Percentiles rank a stretch among this genome's conserved stretches.
phyloP scores from a whole-genome alignment of 2,888 invertebrate genomes.

The Drosophila falleni region DNA sequence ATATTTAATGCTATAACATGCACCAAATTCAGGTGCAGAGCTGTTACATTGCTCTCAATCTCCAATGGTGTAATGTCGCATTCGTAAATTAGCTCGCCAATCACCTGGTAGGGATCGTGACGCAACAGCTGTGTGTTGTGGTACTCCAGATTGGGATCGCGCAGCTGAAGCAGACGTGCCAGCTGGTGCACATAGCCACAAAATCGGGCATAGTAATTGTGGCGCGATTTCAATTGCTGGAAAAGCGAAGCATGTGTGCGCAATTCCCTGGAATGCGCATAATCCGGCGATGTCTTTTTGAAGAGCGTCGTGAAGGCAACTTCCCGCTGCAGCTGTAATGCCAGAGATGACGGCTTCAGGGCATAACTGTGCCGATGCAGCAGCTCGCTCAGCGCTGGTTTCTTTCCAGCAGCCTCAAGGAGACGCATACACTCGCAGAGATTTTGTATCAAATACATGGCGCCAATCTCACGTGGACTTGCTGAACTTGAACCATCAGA shows the following conservation, averaged over 20 bases:
- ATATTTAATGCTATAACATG: constrained; percentile 91
- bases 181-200: constrained; percentile 81
- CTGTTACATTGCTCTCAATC: constrained; percentile 89
- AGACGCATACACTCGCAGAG: constrained; percentile 83
- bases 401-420: constrained; percentile 57
- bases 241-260: constrained; percentile 78
- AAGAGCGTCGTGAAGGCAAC: constrained; percentile 73
- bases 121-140: constrained; percentile 78
- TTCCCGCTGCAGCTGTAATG: constrained; percentile 76
- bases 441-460: constrained; percentile 76
- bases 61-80: constrained; percentile 89
- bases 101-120: constrained; percentile 87
- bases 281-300: constrained; percentile 61
- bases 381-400: constrained; percentile 73
- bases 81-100: constrained; percentile 89
- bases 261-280: constrained; percentile 76
- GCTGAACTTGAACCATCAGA: constrained; percentile 22
- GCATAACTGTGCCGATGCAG: constrained; percentile 76
- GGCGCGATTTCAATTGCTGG: constrained; percentile 81
- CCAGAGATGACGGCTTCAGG: constrained; percentile 71
- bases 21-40: constrained; percentile 90
- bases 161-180: constrained; percentile 84
- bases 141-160: constrained; percentile 75
- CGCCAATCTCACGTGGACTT: constrained; percentile 77
- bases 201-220: constrained; percentile 83